Conservation (phyloP, 2,797 vertebrate species). For the Diglossa cyanea region DNA sequence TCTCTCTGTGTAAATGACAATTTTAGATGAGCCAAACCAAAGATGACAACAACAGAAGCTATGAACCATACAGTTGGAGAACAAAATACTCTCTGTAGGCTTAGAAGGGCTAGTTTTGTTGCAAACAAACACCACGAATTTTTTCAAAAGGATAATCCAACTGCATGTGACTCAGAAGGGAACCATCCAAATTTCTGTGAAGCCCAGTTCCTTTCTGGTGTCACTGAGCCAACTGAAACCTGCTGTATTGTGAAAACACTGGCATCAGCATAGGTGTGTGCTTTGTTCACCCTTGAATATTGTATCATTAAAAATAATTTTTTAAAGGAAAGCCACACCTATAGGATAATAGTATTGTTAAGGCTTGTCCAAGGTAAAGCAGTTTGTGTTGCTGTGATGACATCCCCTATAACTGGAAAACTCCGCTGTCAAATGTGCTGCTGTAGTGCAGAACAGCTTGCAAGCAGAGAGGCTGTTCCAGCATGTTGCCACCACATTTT, state of each 20-base stretch:
- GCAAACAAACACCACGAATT: not conserved
- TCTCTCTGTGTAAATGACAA: slow-evolving; percentile 15
- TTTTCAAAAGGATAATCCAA: slow-evolving; percentile 1
- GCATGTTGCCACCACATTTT: not conserved
- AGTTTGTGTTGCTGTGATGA: not conserved
- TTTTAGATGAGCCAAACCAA: slow-evolving; percentile 2
- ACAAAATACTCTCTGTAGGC: slow-evolving; percentile 9
- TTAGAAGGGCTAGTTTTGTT: not conserved
- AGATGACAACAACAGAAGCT: not conserved
- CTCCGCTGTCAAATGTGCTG: not conserved
- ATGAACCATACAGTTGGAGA: slow-evolving; percentile 27
- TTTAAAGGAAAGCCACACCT: not conserved
- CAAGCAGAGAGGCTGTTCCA: not conserved
- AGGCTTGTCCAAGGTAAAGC: not conserved
- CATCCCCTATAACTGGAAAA: not conserved
- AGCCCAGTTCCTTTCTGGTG: not conserved
- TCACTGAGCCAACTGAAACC: slow-evolving; percentile 16
- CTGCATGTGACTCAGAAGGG: slow-evolving; percentile 26
- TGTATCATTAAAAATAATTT: not conserved
- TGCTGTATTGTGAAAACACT: not conserved
- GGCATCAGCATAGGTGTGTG: not conserved
- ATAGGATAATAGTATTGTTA: not conserved
- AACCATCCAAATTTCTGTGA: not conserved
- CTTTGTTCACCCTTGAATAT: not conserved
- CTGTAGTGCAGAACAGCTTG: not conserved